Percentiles rank a stretch among this genome's conserved stretches.
Conservation (phyloP, 2,888 invertebrate species). For the Leptinotarsa peninsularis region DNA sequence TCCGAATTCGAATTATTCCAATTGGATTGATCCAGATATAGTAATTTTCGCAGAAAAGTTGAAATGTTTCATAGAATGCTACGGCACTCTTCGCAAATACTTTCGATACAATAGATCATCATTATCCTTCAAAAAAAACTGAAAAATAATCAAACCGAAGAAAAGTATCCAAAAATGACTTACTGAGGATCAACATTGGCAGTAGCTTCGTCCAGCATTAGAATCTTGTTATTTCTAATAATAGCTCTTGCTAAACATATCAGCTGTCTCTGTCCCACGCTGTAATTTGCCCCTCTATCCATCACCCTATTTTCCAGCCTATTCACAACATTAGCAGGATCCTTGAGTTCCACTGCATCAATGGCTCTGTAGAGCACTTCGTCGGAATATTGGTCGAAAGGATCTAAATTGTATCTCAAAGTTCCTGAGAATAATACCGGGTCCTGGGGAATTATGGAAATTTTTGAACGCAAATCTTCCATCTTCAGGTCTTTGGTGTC, state of each 20-base stretch:
- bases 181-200: constrained; percentile 91
- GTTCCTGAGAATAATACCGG: constrained; percentile 73
- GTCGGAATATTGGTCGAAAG: constrained; percentile 78
- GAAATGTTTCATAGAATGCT: too few relatives aligned
- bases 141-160: too few relatives aligned
- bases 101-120: too few relatives aligned
- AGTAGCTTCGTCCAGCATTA: constrained; percentile 92
- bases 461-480: constrained; percentile 69
- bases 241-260: constrained; percentile 92
- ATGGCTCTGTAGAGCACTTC: constrained; percentile 77
- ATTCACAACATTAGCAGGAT: constrained; percentile 71
- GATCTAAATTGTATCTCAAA: constrained; percentile 80
- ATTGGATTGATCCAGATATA: too few relatives aligned
- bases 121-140: too few relatives aligned
- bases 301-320: constrained; percentile 78
- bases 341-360: constrained; percentile 81
- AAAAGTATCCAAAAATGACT: constrained; percentile 54
- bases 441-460: constrained; percentile 72
- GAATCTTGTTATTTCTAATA: constrained; percentile 82
- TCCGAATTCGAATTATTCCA: too few relatives aligned
- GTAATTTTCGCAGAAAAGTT: too few relatives aligned
- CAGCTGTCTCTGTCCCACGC: constrained; percentile 90
- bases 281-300: constrained; percentile 85
- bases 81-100: too few relatives aligned
- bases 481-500: constrained; percentile 71